Conservation (phyloP, 2,113 vertebrate genomes). For the Peucedramus taeniatus region DNA sequence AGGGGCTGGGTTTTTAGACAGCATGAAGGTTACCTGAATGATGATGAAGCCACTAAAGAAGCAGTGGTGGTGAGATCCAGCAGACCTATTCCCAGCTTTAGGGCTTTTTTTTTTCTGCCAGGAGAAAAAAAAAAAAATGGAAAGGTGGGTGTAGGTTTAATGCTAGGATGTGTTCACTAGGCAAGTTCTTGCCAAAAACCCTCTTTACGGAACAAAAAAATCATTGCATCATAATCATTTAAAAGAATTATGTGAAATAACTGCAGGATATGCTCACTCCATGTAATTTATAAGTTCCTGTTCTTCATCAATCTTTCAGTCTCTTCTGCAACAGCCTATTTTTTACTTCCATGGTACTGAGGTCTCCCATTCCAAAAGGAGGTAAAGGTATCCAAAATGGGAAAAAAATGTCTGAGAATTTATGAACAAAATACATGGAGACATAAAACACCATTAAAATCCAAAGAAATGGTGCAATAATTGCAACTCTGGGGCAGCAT, state of each 20-base stretch:
- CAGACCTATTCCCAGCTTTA: neutral
- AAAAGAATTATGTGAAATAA: constrained; percentile 38
- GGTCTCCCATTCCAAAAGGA: constrained; percentile 13
- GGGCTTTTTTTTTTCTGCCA: neutral
- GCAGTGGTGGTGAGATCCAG: neutral
- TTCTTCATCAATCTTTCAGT: constrained; percentile 38
- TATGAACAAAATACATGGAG: neutral
- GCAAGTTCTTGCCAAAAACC: constrained; percentile 1
- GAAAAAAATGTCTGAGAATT: constrained; percentile 21
- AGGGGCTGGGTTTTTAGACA: neutral
- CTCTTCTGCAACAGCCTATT: constrained; percentile 8
- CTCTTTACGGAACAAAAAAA: neutral
- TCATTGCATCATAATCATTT: constrained; percentile 33
- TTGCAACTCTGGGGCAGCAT: neutral
- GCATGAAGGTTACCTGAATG: neutral
- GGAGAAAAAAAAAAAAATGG: neutral
- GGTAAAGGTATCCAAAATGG: constrained; percentile 14
- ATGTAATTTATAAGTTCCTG: constrained; percentile 42
- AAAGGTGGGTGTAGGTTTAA: neutral
- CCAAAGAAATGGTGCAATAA: neutral
- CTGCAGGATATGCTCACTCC: neutral
- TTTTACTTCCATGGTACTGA: neutral
- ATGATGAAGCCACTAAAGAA: neutral
- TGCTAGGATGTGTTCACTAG: neutral
- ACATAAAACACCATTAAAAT: neutral